Evolutionary conservation across 2,113 vertebrate genomes (phyloP).

Genomic region (Castor canadensis): DNA sequence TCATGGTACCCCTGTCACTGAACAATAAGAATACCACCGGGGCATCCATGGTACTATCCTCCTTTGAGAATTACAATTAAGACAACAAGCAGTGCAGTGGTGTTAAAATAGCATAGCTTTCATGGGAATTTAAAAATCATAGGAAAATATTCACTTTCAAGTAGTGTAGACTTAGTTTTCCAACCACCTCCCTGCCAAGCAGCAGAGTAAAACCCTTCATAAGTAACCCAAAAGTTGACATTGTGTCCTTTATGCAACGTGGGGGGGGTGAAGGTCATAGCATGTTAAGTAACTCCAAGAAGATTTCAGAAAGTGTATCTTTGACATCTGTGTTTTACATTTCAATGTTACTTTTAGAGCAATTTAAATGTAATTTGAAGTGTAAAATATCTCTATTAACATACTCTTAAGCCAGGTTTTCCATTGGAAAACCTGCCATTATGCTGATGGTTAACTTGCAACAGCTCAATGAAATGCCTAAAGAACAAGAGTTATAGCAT

Average conservation of each 20-base stretch:
- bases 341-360: not conserved
- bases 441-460: not conserved
- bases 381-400: not conserved
- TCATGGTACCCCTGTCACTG: not conserved
- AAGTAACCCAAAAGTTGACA: not conserved
- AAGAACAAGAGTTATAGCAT: not conserved
- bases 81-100: not conserved
- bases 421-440: not conserved
- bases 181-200: not conserved
- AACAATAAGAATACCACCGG: not conserved
- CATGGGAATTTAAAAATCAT: not conserved
- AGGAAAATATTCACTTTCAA: not conserved
- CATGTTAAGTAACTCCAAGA: not conserved
- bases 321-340: not conserved
- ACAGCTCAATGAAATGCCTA: not conserved
- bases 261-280: not conserved
- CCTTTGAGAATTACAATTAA: not conserved
- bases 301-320: not conserved
- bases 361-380: constrained; percentile 16
- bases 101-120: not conserved
- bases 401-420: not conserved
- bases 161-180: not conserved
- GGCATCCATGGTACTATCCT: not conserved
- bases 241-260: not conserved
- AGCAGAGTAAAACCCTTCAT: not conserved